Evolutionary conservation across 2,113 vertebrate species (phyloP).

Genomic region (Natator depressus): DNA sequence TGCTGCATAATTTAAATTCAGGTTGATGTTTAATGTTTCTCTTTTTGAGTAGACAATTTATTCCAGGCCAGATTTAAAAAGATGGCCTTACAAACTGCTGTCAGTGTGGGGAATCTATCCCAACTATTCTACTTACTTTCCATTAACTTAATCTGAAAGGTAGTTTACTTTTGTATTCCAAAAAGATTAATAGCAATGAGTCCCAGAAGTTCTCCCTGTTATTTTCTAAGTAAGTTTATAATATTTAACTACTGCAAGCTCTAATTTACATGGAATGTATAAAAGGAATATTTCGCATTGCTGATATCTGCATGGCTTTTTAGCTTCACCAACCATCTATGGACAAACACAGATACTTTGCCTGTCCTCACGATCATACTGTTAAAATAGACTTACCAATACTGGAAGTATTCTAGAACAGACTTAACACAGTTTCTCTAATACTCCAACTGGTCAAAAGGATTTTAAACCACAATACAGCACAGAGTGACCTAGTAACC

Average conservation of each 20-base stretch:
- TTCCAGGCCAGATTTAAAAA: not conserved
- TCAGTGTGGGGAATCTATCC: not conserved
- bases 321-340: not conserved
- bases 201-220: not conserved
- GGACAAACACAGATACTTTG: not conserved
- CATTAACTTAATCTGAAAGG: not conserved
- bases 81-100: not conserved
- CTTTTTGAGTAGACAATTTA: not conserved
- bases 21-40: not conserved
- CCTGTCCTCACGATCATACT: too few relatives aligned
- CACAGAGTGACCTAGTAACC: constrained; percentile 65
- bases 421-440: not conserved
- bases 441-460: not conserved
- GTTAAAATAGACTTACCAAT: not conserved
- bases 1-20: constrained; percentile 61
- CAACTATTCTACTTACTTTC: not conserved
- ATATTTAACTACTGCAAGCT: not conserved
- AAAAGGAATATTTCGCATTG: not conserved
- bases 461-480: not conserved
- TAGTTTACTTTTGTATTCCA: not conserved
- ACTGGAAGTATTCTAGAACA: not conserved
- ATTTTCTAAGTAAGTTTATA: not conserved
- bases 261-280: not conserved
- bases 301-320: not conserved
- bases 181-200: not conserved